phyloP scores from a whole-genome alignment of 1,140 invertebrate genomes.

The Amyelois transitella region DNA sequence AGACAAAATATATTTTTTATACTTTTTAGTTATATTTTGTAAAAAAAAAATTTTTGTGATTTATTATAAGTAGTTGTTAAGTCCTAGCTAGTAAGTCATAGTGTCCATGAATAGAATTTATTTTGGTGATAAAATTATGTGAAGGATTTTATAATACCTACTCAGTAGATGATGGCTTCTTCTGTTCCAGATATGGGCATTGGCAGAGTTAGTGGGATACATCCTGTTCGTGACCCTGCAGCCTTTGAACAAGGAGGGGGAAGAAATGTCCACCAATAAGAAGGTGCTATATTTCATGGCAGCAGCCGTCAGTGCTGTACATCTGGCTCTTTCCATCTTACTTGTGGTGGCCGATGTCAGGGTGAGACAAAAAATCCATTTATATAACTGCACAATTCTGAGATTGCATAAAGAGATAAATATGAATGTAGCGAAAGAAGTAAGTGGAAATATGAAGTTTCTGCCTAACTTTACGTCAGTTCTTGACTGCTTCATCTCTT shows the following conservation, averaged over 20 bases:
- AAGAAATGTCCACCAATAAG: conserved; percentile 47
- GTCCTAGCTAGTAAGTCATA: no score
- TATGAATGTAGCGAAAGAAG: no score
- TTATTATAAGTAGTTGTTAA: no score
- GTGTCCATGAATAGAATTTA: no score
- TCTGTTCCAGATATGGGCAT: conserved; percentile 44
- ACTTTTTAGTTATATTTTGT: no score
- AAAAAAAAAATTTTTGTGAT: no score
- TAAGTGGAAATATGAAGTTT: no score
- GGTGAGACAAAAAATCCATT: conserved; percentile 16
- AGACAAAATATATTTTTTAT: no score
- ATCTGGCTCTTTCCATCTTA: conserved; percentile 46
- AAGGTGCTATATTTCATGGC: conserved; percentile 43
- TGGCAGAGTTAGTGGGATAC: conserved; percentile 46
- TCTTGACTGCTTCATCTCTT: not conserved
- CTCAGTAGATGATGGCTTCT: no score
- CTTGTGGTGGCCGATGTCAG: conserved; percentile 55
- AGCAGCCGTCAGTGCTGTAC: conserved; percentile 40
- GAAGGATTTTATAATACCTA: no score
- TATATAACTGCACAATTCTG: not conserved
- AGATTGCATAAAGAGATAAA: no score
- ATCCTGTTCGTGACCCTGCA: conserved; percentile 46
- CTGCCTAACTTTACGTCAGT: not conserved
- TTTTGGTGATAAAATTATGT: no score
- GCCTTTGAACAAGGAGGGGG: conserved; percentile 29